Evolutionary conservation across 2,888 invertebrate species (phyloP), one percentile per base, ranked within the genome.

Genomic region (Caenorhabditis doughertyi): DNA sequence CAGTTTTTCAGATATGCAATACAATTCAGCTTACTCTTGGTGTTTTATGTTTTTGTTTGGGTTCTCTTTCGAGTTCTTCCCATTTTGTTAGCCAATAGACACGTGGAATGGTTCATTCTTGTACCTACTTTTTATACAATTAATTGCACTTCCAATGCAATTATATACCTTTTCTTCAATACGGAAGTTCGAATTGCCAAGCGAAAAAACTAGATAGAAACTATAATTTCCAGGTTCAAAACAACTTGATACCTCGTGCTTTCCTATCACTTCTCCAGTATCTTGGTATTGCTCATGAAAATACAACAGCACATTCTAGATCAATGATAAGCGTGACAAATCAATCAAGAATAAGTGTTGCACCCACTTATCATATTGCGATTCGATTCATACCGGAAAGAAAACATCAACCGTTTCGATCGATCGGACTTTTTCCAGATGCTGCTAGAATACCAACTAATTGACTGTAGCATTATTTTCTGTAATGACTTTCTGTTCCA

Each of bases 31-130:
- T 16, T 73, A 2, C 51, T 65, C 9, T 13, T 65, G 1, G 25
- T 73, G 0, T 73, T 73, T 42, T 73, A 73, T 42, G 18, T 56
- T 13, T 64, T 73, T 25, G 64, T 65, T 13, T 73, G 73, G 73
- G 44, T 65, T 18, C 35, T 73, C 16, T 65, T 73, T 47, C 73
- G 73, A n/a, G 32, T 73, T 21, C 42, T 73, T 21, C 64, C 73
- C 0, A 29, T 53, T 1, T 4, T 73, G 13, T 11, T 73, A 11
- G 51, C 27, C 16, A 42, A 53, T 11, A 18, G 42, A 29, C 42
- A 73, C 9, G 64, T 65, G 9, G 64, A 73, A 23, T 73, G 73
- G 73, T 73, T 56, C 56, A 53, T 73, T 23, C 35, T 73, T 0
- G 62, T 65, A 32, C 56, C 73, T 3, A 39, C 44, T 9, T 55